Percentiles rank a stretch among this genome's conserved stretches.
Evolutionary conservation across 2,888 invertebrate genomes (phyloP).

Genomic region (Congeria kusceri): DNA sequence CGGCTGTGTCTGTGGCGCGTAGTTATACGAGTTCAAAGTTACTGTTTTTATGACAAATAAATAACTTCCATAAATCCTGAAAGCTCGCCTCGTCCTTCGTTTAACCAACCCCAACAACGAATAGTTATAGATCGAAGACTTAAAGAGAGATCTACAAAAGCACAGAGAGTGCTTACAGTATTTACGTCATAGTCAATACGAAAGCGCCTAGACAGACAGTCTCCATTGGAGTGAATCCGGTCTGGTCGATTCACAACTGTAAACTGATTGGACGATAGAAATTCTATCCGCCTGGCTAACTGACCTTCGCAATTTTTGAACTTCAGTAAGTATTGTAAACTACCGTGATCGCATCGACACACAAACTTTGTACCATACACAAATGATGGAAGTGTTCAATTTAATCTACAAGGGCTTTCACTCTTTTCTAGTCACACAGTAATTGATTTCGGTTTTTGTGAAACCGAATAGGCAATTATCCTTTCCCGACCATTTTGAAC

Average conservation of each 20-base stretch:
- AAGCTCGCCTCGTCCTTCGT: too few species aligned
- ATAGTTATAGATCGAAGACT: too few species aligned
- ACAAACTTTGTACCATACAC: constrained; percentile 53
- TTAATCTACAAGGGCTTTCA: constrained; percentile 29
- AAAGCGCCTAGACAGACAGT: neutral
- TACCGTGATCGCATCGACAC: constrained; percentile 47
- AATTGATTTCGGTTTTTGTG: constrained; percentile 5
- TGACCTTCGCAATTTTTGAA: constrained; percentile 52
- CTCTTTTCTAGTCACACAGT: constrained; percentile 43
- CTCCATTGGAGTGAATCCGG: neutral
- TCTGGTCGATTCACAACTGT: constrained; percentile 12
- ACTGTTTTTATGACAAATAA: too few species aligned
- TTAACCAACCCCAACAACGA: too few species aligned
- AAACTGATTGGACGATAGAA: constrained; percentile 29
- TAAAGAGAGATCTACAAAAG: too few species aligned
- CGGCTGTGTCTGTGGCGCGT: too few species aligned
- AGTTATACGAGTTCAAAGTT: too few species aligned
- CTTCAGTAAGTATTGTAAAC: constrained; percentile 42
- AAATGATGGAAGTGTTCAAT: constrained; percentile 60
- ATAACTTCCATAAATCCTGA: too few species aligned
- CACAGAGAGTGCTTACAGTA: too few species aligned
- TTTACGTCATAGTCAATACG: neutral
- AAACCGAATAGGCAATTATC: constrained; percentile 36
- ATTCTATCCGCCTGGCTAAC: constrained; percentile 41
- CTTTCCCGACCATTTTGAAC: constrained; percentile 37